Evolutionary conservation across 2,888 invertebrate genomes (phyloP), one percentile per base, ranked within the genome.

Genomic region (Epicampocera succincta): DNA sequence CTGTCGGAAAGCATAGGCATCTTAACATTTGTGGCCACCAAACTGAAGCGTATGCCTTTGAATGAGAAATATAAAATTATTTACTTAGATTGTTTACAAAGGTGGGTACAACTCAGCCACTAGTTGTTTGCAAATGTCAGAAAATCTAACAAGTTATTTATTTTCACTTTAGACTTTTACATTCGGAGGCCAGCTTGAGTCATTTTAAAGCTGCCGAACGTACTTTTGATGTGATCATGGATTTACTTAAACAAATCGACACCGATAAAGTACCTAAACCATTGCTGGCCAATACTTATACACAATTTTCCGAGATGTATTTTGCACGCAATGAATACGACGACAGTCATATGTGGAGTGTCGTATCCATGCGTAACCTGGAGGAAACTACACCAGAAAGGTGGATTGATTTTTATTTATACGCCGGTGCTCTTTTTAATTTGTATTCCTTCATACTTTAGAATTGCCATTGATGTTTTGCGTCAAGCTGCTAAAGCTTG

Each of bases 401-500:
- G 94, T 94, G 73, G 6, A 11, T 21, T 6, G 11, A 29, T 54
- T 13, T 29, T 11, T 4, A 3, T 63, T 84, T 29, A 76, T 79
- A n/a, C 74, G 38, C 12, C 9, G 42, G n/a, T 11, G 4, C 11
- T 11, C 38, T 29, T 8, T 83, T 75, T 63, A 19, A n/a, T 74
- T 40, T 6, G 3, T 38, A 44, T 25, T n/a, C 2, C 44, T 63
- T 54, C 0, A 17, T 44, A 68, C 83, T 58, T 87, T 68, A 94
- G 95, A 89, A 93, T 95, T 80, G 93, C 94, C 42, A 93, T 98
- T 69, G 97, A 98, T 90, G 96, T 97, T 69, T 91, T 97, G 46
- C 93, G 97, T 60, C 96, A 96, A 88, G 95, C 96, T 86, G 95
- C 96, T 81, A 97, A 97, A 90, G 95, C 96, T 17, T 97, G 97